Percentiles rank a stretch among this genome's conserved stretches.
Evolutionary conservation across 2,113 vertebrate species (phyloP).

Genomic region (Tamias sibiricus): DNA sequence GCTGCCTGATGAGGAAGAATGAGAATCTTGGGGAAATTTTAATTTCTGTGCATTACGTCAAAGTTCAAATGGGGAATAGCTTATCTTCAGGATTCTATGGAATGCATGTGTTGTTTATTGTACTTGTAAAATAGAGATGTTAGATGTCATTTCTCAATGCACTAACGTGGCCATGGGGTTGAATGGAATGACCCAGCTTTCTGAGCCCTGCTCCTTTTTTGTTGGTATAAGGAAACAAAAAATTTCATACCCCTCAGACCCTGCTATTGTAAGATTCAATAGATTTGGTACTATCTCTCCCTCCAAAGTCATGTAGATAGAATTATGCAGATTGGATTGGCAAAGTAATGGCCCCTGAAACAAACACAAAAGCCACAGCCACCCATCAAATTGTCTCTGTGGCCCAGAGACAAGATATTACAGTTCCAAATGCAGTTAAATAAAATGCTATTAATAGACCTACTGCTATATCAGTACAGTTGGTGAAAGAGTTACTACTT

Average conservation of each 20-base stretch:
- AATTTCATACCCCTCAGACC: neutral
- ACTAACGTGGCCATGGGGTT: neutral
- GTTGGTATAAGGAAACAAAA: neutral
- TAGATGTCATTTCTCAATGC: neutral
- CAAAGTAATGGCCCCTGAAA: slow-evolving; percentile 7
- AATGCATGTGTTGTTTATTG: neutral
- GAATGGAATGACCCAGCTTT: neutral
- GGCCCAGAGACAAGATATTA: neutral
- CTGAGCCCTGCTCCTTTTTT: neutral
- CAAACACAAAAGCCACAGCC: neutral
- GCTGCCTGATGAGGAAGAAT: neutral
- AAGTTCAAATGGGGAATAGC: neutral
- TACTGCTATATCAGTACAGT: neutral
- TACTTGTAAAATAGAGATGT: neutral
- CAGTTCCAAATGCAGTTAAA: neutral
- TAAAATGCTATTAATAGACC: neutral
- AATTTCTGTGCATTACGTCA: neutral
- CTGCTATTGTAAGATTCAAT: neutral
- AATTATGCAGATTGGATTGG: slow-evolving; percentile 34
- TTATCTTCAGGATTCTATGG: neutral
- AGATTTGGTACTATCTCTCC: neutral
- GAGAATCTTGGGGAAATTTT: neutral
- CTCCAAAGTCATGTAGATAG: slow-evolving; percentile 39
- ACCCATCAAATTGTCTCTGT: neutral
- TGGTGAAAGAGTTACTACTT: neutral